A percentile compares a stretch with the other conserved stretches of the same genome.
These are phyloP conservation scores for Cisticola juncidis DNA, from an alignment of 2,113 vertebrate species.

Conservation along the genomic window DNA sequence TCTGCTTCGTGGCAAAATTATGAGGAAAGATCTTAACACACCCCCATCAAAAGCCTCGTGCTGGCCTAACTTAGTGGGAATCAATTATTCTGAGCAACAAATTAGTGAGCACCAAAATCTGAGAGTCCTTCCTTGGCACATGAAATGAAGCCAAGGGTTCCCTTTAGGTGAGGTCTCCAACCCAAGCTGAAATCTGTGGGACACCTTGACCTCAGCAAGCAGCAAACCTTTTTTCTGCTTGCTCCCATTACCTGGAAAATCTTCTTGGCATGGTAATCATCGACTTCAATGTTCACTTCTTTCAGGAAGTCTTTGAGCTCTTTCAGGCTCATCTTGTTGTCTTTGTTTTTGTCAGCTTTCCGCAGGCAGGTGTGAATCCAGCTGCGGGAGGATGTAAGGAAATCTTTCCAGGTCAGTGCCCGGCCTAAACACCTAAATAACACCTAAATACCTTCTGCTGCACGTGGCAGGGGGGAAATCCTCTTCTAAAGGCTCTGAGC, in stretches of 20 bases:
- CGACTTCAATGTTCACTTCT: slow-evolving; percentile 88
- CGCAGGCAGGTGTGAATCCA: slow-evolving; percentile 92
- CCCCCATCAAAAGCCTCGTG: neutral
- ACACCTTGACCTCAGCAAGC: neutral
- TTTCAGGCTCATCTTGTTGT: slow-evolving; percentile 94
- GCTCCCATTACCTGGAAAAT: slow-evolving; percentile 82
- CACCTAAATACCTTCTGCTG: neutral
- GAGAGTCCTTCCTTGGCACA: neutral
- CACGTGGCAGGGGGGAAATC: neutral
- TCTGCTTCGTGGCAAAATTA: neutral
- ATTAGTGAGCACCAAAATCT: neutral
- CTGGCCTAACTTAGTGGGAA: neutral
- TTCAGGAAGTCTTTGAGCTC: slow-evolving; percentile 91
- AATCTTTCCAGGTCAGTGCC: neutral
- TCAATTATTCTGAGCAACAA: neutral
- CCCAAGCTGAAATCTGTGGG: neutral
- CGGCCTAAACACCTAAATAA: neutral
- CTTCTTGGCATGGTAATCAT: slow-evolving; percentile 83
- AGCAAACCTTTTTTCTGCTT: neutral
- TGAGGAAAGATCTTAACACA: neutral
- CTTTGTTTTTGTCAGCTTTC: slow-evolving; percentile 92
- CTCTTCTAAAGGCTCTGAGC: neutral
- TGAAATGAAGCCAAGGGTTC: neutral
- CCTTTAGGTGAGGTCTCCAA: neutral
- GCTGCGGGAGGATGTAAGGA: slow-evolving; percentile 83